phyloP scores from a whole-genome alignment of 2,113 vertebrate genomes.

The Oryzias javanicus region DNA sequence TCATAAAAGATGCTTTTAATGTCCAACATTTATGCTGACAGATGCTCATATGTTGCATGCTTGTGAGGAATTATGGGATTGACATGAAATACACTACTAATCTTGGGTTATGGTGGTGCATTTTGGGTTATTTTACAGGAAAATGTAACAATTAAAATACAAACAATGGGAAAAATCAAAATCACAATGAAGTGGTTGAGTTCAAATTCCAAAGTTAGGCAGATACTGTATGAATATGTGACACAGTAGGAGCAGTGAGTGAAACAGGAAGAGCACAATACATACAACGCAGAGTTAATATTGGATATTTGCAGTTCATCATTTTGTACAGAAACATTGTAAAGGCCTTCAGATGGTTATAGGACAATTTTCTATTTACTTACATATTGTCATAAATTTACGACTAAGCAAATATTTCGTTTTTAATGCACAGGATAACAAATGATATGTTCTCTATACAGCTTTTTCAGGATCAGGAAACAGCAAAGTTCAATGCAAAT shows the following conservation, averaged over 20 bases:
- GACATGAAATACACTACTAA: no score
- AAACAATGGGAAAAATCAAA: constrained; percentile 25
- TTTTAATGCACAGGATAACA: background rate
- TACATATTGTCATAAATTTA: constrained; percentile 19
- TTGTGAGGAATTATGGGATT: no score
- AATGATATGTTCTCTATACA: background rate
- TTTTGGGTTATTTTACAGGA: background rate
- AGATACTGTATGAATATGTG: background rate
- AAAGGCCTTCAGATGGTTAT: constrained; percentile 4
- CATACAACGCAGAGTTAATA: constrained; percentile 29
- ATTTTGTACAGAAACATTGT: background rate
- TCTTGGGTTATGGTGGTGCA: no score
- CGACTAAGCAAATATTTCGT: constrained; percentile 19
- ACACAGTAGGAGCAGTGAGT: constrained; percentile 8
- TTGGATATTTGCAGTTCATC: background rate
- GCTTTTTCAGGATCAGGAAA: constrained; percentile 46
- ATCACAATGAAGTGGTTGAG: constrained; percentile 6
- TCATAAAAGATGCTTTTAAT: no score
- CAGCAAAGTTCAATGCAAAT: constrained; percentile 59
- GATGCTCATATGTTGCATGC: no score
- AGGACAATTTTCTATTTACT: background rate
- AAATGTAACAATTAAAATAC: constrained; percentile 4
- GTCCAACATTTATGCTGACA: no score
- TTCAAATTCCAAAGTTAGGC: constrained; percentile 11
- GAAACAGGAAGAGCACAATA: constrained; percentile 19